Percentiles rank a stretch among this genome's conserved stretches.
Conservation (phyloP, 37 sponge, comb jelly and placozoan species). For the Diacarnus erythraeanus region DNA sequence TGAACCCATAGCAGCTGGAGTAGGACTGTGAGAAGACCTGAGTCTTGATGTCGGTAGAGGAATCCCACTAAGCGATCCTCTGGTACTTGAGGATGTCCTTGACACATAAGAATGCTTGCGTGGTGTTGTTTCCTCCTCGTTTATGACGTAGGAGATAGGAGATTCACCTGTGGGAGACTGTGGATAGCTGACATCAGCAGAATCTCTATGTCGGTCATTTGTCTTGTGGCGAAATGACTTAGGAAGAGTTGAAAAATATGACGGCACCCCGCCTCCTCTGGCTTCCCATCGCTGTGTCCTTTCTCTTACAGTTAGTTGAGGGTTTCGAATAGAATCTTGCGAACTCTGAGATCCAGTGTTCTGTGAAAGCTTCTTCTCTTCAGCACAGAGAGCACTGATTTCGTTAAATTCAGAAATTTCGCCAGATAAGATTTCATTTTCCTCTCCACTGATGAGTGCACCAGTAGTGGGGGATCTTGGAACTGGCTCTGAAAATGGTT, state of each 20-base stretch:
- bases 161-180: neutral
- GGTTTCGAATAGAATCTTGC: neutral
- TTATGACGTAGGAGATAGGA: too few species aligned
- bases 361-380: neutral
- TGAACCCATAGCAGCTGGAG: neutral
- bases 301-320: conserved; percentile 30
- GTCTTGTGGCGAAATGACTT: conserved; percentile 34
- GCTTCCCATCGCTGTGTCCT: conserved; percentile 48
- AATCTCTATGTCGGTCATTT: neutral
- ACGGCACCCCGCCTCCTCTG: conserved; percentile 37
- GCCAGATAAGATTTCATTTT: neutral
- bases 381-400: neutral
- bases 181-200: neutral
- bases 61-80: neutral
- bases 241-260: conserved; percentile 37
- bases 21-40: neutral
- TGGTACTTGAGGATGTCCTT: neutral
- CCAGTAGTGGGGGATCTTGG: neutral
- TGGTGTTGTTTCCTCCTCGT: too few species aligned
- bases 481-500: neutral
- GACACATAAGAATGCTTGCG: neutral
- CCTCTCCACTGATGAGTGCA: neutral
- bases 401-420: conserved; percentile 4
- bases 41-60: neutral
- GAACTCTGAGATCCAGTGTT: conserved; percentile 4